Conservation (phyloP, 2,888 invertebrate species). For the Syrphus vitripennis region DNA sequence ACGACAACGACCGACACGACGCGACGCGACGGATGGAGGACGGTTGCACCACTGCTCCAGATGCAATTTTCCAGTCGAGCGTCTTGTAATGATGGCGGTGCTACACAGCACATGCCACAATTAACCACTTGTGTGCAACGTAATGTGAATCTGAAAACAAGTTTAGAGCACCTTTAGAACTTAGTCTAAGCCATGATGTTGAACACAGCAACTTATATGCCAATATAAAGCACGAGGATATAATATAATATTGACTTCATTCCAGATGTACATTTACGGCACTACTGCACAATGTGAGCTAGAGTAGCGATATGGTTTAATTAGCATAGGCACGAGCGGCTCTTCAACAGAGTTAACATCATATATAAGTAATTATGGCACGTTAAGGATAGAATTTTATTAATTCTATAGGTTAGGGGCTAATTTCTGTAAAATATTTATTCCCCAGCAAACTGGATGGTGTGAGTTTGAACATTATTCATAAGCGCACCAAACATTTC, state of each 20-base stretch:
- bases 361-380: background rate
- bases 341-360: constrained; percentile 3
- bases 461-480: constrained; percentile 40
- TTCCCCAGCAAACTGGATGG: background rate
- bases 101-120: constrained; percentile 22
- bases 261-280: constrained; percentile 40
- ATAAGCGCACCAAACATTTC: constrained; percentile 25
- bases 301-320: constrained; percentile 53
- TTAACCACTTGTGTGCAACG: constrained; percentile 61
- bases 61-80: constrained; percentile 67
- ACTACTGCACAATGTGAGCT: constrained; percentile 37
- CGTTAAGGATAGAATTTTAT: constrained; percentile 1
- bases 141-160: constrained; percentile 54
- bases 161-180: constrained; percentile 48
- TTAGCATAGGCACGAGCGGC: constrained; percentile 48
- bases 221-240: background rate
- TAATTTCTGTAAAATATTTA: background rate
- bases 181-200: constrained; percentile 3
- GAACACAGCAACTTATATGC: background rate
- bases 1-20: constrained; percentile 27
- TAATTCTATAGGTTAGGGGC: constrained; percentile 10
- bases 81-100: constrained; percentile 53
- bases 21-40: too few relatives aligned
- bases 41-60: constrained; percentile 68
- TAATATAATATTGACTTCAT: constrained; percentile 22